Conservation (phyloP, 2,797 vertebrate genomes). For the Ataeniobius toweri region DNA sequence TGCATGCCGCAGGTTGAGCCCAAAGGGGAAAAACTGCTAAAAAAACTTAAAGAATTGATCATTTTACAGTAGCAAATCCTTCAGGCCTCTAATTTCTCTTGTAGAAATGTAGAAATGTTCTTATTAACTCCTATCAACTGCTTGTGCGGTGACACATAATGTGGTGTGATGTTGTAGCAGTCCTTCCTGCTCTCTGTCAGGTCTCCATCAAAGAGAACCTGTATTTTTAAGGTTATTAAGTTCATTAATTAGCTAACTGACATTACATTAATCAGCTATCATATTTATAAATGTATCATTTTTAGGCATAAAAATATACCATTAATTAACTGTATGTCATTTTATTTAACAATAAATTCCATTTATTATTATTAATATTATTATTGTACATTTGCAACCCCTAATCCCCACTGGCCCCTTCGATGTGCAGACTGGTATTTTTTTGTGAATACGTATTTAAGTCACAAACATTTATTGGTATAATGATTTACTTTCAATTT, state of each 20-base stretch:
- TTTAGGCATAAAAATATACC: background rate
- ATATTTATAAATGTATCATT: background rate
- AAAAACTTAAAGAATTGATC: constrained; percentile 25
- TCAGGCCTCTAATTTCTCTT: constrained; percentile 11
- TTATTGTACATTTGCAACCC: background rate
- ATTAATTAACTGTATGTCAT: background rate
- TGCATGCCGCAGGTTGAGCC: constrained; percentile 44
- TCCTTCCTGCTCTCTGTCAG: constrained; percentile 30
- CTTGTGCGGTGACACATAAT: constrained; percentile 22
- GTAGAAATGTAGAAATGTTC: background rate
- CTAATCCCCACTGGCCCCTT: background rate
- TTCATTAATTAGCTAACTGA: background rate
- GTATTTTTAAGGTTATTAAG: too few relatives aligned
- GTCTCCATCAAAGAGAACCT: constrained; percentile 19
- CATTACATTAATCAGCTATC: background rate
- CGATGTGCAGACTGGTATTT: background rate
- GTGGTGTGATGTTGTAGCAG: constrained; percentile 12
- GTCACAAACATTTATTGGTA: background rate
- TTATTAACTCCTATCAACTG: background rate
- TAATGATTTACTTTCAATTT: background rate
- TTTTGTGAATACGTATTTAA: background rate
- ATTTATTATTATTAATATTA: background rate
- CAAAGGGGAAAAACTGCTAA: background rate
- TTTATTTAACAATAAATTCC: background rate
- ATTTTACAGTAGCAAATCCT: constrained; percentile 26